phyloP scores from a whole-genome alignment of 2,797 vertebrate genomes.

The Orestias chungarensis region DNA sequence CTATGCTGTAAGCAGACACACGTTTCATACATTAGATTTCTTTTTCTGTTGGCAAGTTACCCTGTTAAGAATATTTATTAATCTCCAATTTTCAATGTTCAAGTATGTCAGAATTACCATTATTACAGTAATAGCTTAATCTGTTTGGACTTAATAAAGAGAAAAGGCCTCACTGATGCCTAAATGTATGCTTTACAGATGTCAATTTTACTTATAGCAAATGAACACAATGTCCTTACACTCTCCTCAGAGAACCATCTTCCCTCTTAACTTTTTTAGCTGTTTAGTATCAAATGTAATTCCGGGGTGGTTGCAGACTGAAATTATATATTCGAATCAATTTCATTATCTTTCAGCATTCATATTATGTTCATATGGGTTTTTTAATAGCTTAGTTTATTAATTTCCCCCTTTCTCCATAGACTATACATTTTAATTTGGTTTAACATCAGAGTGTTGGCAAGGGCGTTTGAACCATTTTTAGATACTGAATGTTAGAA shows the following conservation, averaged over 20 bases:
- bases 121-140: constrained; percentile 3
- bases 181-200: constrained; percentile 34
- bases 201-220: constrained; percentile 67
- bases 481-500: neutral
- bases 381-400: too few relatives aligned
- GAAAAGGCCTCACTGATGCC: constrained; percentile 1
- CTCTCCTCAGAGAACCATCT: neutral
- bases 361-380: too few relatives aligned
- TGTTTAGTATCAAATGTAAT: constrained; percentile 36
- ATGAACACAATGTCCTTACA: constrained; percentile 50
- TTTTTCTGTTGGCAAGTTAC: constrained; percentile 1
- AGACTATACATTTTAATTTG: neutral
- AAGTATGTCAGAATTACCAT: neutral
- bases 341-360: too few relatives aligned
- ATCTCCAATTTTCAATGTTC: neutral
- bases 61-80: constrained; percentile 4
- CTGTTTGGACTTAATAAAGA: neutral
- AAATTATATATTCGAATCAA: neutral
- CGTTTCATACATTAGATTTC: constrained; percentile 13
- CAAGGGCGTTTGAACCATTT: neutral
- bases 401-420: neutral
- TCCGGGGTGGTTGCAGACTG: constrained; percentile 25
- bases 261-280: constrained; percentile 14
- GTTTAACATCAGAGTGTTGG: neutral
- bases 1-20: constrained; percentile 31